phyloP scores from a whole-genome alignment of 1,140 invertebrate genomes.

The Thrips palmi region DNA sequence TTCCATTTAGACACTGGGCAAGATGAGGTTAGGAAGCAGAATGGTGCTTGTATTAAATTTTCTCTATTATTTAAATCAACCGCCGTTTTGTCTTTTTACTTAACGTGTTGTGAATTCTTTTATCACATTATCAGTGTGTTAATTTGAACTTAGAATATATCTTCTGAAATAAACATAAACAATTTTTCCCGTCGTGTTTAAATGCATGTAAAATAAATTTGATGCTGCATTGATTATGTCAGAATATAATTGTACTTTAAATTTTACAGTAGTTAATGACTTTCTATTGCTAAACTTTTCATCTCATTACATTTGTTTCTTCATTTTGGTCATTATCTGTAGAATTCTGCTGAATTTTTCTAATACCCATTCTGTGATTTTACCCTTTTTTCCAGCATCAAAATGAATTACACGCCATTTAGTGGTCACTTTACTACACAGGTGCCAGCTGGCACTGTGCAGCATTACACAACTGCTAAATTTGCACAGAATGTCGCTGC shows the following conservation, averaged over 20 bases:
- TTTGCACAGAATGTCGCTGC: slow-evolving; percentile 40
- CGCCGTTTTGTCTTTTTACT: no score
- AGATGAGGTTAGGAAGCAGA: no score
- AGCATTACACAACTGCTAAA: slow-evolving; percentile 30
- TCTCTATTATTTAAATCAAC: no score
- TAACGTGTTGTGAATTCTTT: no score
- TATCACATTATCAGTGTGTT: no score
- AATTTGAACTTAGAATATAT: no score
- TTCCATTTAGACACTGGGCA: no score
- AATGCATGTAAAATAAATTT: no score
- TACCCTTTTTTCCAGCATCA: slow-evolving; percentile 10
- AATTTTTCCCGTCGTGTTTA: no score
- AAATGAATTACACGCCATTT: slow-evolving; percentile 53
- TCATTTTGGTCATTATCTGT: slow-evolving; percentile 3
- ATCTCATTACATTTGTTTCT: neutral
- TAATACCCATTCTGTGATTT: neutral
- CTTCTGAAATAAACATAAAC: no score
- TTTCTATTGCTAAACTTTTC: slow-evolving; percentile 7
- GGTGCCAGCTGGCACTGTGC: slow-evolving; percentile 28
- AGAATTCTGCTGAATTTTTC: neutral
- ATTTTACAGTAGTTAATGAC: slow-evolving; percentile 8
- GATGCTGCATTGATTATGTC: no score
- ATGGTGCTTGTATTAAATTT: no score
- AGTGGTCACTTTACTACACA: slow-evolving; percentile 38
- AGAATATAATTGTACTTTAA: slow-evolving; percentile 1